Base-by-base conservation (phyloP, 2,888 invertebrate genomes). In the Ochropleura plecta region DNA sequence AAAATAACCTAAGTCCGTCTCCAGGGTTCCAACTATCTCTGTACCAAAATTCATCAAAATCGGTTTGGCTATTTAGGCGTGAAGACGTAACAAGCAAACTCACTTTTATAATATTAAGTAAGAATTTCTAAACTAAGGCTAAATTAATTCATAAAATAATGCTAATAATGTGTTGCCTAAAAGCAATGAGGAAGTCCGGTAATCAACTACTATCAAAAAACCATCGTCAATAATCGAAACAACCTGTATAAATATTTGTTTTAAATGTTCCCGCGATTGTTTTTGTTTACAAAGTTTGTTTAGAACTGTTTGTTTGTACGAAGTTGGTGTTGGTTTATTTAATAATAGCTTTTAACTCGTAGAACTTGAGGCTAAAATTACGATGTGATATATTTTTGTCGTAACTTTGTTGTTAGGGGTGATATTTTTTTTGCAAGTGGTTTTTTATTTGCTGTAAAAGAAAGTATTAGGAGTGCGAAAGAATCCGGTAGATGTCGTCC, bases 251-350 rank as follows among this genome's bases (percentile, higher is more conserved):
- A 70, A 73, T 84, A 82, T 82, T 84, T 84, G 70, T 82, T 82
- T 80, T 67, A 76, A 83, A 83, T 74, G 76, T 70, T 72, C 63
- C 78, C 62, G 65, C 85, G 60, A 73, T 76, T 84, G 85, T 84
- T 82, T 84, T 76, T 81, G 84, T 82, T 72, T 64, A 51, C 63
- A n/a, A 77, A 84, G 67, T 82, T 84, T 84, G 81, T 82, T 81
- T 57, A n/a, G 75, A 83, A 74, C 64, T 81, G 77, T 81, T 81
- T 70, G 84, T 81, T 73, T 70, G 63, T 44, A 42, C 63, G 5
- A 72, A 82, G 71, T 82, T 82, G 48, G 63, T 70, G 81, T 68
- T 84, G 71, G 66, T 69, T 82, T 81, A 81, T 82, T 82, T 59
- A 82, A 82, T 82, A 76, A 84, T 72, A 77, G 72, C 60, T 81